These are phyloP conservation scores for Chironomus tentans DNA, from an alignment of 2,888 invertebrate genomes.

Conservation along the genomic window DNA sequence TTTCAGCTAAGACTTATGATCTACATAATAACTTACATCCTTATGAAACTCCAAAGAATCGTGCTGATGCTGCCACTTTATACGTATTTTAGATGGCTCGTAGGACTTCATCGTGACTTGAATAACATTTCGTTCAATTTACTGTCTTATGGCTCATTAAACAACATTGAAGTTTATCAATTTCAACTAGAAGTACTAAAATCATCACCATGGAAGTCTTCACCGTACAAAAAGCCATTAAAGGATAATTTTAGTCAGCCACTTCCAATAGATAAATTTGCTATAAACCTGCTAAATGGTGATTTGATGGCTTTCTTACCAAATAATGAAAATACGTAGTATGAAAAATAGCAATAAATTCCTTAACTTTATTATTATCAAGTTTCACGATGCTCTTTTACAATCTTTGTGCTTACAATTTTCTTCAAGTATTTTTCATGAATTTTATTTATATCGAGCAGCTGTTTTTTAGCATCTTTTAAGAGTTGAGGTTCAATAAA, in stretches of 20 bases:
- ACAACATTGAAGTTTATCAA: slow-evolving; percentile 27
- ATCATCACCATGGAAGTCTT: slow-evolving; percentile 3
- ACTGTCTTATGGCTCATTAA: background rate
- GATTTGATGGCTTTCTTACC: slow-evolving; percentile 11
- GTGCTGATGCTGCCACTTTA: slow-evolving; percentile 37
- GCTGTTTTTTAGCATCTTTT: background rate
- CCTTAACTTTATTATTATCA: background rate
- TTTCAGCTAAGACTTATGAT: slow-evolving; percentile 33
- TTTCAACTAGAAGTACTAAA: background rate
- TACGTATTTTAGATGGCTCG: slow-evolving; percentile 34
- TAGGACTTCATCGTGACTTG: slow-evolving; percentile 33
- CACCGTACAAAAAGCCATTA: background rate
- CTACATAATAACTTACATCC: slow-evolving; percentile 31
- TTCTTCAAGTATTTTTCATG: slow-evolving; percentile 23
- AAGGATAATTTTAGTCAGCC: background rate
- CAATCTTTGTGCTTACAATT: slow-evolving; percentile 5
- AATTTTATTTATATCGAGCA: slow-evolving; percentile 4
- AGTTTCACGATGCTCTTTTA: background rate
- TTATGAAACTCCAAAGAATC: slow-evolving; percentile 34
- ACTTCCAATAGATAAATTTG: background rate
- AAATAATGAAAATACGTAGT: background rate
- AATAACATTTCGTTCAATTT: background rate
- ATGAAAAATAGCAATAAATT: too few species aligned
- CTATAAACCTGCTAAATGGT: background rate
- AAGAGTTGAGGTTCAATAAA: background rate